Evolutionary conservation across 2,888 invertebrate species (phyloP), one percentile per base, ranked within the genome.

Genomic region (Belgica antarctica): DNA sequence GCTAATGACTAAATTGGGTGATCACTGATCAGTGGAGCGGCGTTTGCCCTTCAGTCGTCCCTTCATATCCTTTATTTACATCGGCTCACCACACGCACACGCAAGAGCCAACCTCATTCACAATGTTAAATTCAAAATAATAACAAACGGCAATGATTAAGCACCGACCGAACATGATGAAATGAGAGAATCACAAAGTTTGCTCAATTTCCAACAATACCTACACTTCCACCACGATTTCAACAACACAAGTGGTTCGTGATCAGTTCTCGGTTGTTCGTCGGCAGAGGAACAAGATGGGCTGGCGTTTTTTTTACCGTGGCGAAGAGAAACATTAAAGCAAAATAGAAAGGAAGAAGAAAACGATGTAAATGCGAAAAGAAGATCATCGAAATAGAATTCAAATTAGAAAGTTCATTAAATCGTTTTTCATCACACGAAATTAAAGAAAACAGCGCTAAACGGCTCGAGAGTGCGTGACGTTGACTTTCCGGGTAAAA

Each of bases 401-500:
- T 57, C 57, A 57, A 68, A 68, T 68, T 68, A 68, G 68, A 68
- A 68, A 68, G 68, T 68, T 68, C 28, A 59, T 27, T 10, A 4
- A 52, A 52, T 52, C 22, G 22, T 5, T 5, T 52, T 52, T 52
- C 22, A 41, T 41, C 41, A 41, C 7, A 31, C 5, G 34, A 46
- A 46, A 46, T 15, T 15, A 46, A 46, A 12, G 3, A 7, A 15
- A 15, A 4, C 4, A 27, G 59, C n/a, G 27, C 27, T 59, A 22
- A 8, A 15, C 24, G 52, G 4, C 2, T 25, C 25, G 17, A 46
- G 4, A 15, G 5, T 46, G 1, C 7, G 24, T n/a, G 27, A 59
- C 25, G 22, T 59, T 15, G n/a, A n/a, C n/a, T n/a, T n/a, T n/a
- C n/a, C n/a, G n/a, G n/a, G n/a, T n/a, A n/a, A 59, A 59, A 59